Conservation (phyloP, 2,113 vertebrate genomes). For the Sorex fumeus region DNA sequence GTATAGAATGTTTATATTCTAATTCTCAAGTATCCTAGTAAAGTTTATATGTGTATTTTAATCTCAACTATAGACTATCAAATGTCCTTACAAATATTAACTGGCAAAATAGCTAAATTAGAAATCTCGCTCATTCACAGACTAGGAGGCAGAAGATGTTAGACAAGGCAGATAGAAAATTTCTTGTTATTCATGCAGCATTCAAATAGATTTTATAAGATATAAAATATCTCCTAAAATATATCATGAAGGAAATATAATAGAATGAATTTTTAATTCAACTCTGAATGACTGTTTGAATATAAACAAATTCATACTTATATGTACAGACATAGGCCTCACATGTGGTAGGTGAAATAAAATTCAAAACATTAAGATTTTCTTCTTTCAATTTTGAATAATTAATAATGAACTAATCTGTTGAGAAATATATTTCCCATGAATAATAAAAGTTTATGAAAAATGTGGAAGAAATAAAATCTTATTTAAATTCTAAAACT, state of each 20-base stretch:
- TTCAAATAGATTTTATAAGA: neutral
- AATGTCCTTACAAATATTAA: neutral
- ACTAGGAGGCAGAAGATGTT: neutral
- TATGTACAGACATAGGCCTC: neutral
- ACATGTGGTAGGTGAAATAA: neutral
- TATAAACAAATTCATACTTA: neutral
- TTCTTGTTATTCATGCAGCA: neutral
- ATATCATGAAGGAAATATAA: neutral
- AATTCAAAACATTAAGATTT: neutral
- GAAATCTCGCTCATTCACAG: neutral
- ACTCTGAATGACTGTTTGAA: neutral
- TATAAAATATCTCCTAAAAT: neutral
- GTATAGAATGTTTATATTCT: neutral
- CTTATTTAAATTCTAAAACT: too few species aligned
- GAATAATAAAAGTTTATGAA: too few species aligned
- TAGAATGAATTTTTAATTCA: conserved; percentile 14
- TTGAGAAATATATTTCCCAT: too few species aligned
- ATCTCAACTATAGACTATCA: conserved; percentile 2
- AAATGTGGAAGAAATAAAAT: too few species aligned
- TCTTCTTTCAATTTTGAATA: conserved; percentile 53
- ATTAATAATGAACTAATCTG: too few species aligned
- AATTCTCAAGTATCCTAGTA: neutral
- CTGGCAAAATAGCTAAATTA: conserved; percentile 16
- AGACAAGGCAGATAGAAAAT: neutral
- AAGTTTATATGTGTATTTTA: neutral